Evolutionary conservation across 2,888 invertebrate genomes (phyloP).

Genomic region (Sepioteuthis lessoniana): DNA sequence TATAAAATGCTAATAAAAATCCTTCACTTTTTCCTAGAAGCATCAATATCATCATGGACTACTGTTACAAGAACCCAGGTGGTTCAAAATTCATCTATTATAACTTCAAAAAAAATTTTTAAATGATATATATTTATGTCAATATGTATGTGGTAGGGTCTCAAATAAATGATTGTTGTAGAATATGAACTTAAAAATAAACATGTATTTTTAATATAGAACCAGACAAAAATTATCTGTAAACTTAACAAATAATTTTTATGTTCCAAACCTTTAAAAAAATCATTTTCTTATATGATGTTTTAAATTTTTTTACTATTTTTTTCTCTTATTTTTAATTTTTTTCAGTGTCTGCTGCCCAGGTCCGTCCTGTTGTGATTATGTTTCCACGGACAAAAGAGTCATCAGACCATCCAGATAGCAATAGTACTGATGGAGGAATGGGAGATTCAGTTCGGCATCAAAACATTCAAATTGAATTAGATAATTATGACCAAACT

Average conservation of each 20-base stretch:
- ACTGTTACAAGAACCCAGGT: too few species aligned
- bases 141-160: too few species aligned
- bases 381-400: constrained; percentile 51
- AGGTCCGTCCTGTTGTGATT: constrained; percentile 62
- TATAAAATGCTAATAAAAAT: too few species aligned
- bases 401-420: constrained; percentile 6
- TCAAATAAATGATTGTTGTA: too few species aligned
- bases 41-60: too few species aligned
- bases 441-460: constrained; percentile 24
- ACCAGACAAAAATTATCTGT: neutral
- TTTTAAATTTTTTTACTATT: neutral
- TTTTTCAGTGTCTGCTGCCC: constrained; percentile 61
- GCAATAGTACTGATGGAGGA: neutral
- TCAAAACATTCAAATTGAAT: constrained; percentile 39
- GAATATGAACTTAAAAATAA: too few species aligned
- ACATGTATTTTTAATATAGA: too few species aligned
- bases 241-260: neutral
- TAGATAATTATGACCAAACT: constrained; percentile 34
- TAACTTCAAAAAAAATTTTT: too few species aligned
- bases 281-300: neutral
- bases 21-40: too few species aligned
- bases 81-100: too few species aligned
- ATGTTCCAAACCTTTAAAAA: neutral
- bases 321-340: constrained; percentile 3
- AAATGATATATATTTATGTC: too few species aligned